Evolutionary conservation across 2,888 invertebrate species (phyloP), one percentile per base, ranked within the genome.

Genomic region (Gibbula magus): DNA sequence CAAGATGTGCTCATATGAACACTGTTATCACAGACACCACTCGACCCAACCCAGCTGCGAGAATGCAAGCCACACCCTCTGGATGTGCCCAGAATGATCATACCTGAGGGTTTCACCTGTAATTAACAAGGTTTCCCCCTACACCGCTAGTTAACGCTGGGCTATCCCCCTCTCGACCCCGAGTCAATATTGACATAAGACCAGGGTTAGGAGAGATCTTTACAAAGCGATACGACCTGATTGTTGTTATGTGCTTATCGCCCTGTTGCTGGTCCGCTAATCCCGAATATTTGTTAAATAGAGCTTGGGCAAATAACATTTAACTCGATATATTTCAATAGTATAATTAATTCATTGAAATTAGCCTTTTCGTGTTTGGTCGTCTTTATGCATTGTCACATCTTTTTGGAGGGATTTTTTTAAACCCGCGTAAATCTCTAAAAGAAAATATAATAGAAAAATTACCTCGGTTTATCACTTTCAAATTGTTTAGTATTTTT

Each of bases 11-110:
- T 35, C 7, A 7, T 35, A 7, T 3, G 35, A 35, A 5, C 35
- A 35, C 45, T 13, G 45, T 10, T 45, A 45, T 13, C 45, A 45
- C 10, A 10, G 10, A 4, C 10, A 1, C 45, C 45, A 45, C 45
- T 45, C 45, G 10, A 45, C 45, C 45, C 5, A 45, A 45, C 10
- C 45, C 45, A 45, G 45, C 10, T 13, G 29, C 25, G 13, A 25
- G 35, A 70, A 70, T 70, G 35, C 35, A 18, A 39, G 20, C 70
- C 70, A 70, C 70, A 10, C 70, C 70, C 70, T 18, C n/a, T 18
- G 16, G 10, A 39, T 70, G 70, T 70, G 70, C 70, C 70, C 39
- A 70, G 70, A 70, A 70, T 70, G 70, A 32, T 39, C 20, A 35
- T 32, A 70, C 70, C 70, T 70, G 70, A 35, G 13, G n/a, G 8